These are phyloP conservation scores for Drosophila busckii DNA, from an alignment of 1,140 invertebrate genomes.

Conservation along the genomic window DNA sequence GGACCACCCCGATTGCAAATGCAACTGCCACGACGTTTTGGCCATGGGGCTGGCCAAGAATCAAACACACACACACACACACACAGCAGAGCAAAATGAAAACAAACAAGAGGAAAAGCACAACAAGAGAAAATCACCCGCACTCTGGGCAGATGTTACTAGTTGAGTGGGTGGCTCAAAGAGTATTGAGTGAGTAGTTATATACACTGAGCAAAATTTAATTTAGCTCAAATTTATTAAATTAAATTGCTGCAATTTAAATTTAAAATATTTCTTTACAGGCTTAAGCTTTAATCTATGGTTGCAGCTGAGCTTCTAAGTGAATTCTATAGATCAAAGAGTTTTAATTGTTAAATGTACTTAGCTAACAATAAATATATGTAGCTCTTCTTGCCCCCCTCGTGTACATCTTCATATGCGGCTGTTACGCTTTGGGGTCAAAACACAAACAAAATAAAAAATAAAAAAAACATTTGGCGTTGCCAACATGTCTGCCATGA, in stretches of 20 bases:
- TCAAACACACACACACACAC: not conserved
- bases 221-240: no score
- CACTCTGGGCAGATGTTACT: slow-evolving; percentile 1
- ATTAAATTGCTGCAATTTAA: not conserved
- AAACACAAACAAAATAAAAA: slow-evolving; percentile 2
- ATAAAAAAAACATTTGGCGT: slow-evolving; percentile 70
- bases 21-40: slow-evolving; percentile 16
- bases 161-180: slow-evolving; percentile 35
- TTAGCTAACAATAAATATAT: no score
- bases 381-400: slow-evolving; percentile 40
- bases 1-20: slow-evolving; percentile 59
- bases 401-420: slow-evolving; percentile 53
- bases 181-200: no score
- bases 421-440: slow-evolving; percentile 37
- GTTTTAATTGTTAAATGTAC: no score
- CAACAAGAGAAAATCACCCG: slow-evolving; percentile 4
- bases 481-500: slow-evolving; percentile 74
- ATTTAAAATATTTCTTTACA: slow-evolving; percentile 4
- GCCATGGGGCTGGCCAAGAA: slow-evolving; percentile 16
- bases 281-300: no score
- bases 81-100: not conserved
- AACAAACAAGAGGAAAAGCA: slow-evolving; percentile 1
- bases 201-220: no score
- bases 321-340: no score
- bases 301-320: no score